phyloP scores from a whole-genome alignment of 2,888 invertebrate genomes.

The Leucozona laternaria region DNA sequence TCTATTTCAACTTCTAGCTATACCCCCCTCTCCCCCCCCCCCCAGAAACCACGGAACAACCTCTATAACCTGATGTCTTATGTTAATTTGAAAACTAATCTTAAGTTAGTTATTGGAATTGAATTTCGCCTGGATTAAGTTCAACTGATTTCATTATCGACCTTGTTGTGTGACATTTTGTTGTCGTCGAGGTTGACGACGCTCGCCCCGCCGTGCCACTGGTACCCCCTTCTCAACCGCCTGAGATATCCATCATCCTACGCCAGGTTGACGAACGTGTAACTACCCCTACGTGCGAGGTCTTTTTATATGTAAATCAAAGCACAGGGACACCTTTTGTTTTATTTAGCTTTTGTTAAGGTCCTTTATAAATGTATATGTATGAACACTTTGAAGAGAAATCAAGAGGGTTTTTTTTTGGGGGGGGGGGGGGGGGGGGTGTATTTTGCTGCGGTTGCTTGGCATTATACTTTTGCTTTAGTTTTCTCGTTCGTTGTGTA shows the following conservation, averaged over 20 bases:
- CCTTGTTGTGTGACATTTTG: conserved; percentile 70
- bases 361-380: background rate
- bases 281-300: conserved; percentile 49
- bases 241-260: background rate
- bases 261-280: conserved; percentile 56
- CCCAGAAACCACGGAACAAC: background rate
- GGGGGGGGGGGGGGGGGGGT: background rate
- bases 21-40: too few relatives aligned
- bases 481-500: conserved; percentile 51
- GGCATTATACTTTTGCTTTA: conserved; percentile 41
- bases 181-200: conserved; percentile 23
- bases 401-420: background rate
- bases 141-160: conserved; percentile 73
- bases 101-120: conserved; percentile 75
- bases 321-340: conserved; percentile 60
- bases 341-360: conserved; percentile 48
- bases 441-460: conserved; percentile 19
- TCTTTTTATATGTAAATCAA: conserved; percentile 72
- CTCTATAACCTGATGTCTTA: conserved; percentile 55
- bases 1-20: background rate
- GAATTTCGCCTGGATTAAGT: conserved; percentile 73
- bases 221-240: background rate
- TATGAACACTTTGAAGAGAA: background rate
- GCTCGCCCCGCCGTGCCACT: background rate
- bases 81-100: conserved; percentile 76